Evolutionary conservation across 2,797 vertebrate species (phyloP).

Genomic region (Denticeps clupeoides): DNA sequence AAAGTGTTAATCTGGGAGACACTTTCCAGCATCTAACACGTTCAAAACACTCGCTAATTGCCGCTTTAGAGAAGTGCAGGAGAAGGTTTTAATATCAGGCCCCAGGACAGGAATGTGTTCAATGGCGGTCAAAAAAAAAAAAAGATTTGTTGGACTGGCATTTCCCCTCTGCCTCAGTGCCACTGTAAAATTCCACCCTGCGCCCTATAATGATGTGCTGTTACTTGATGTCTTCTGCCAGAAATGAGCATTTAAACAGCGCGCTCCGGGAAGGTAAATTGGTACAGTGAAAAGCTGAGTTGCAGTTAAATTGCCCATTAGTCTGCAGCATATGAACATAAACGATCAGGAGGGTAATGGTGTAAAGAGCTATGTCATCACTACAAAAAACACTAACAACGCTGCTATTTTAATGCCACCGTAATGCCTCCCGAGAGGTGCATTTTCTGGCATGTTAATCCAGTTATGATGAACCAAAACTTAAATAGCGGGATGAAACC

Average conservation of each 20-base stretch:
- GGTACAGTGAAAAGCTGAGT: slow-evolving; percentile 4
- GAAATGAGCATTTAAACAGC: slow-evolving; percentile 23
- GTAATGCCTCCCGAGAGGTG: slow-evolving; percentile 12
- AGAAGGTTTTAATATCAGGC: slow-evolving; percentile 32
- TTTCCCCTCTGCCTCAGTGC: slow-evolving; percentile 26
- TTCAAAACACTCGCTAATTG: slow-evolving; percentile 44
- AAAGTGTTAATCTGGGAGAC: slow-evolving; percentile 28
- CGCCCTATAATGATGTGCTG: slow-evolving; percentile 22
- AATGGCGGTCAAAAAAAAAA: slow-evolving; percentile 19
- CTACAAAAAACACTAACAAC: background rate
- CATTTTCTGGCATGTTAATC: slow-evolving; percentile 12
- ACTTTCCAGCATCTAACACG: slow-evolving; percentile 32
- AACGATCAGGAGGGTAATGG: slow-evolving; percentile 2
- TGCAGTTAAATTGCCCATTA: slow-evolving; percentile 15
- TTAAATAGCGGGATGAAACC: slow-evolving; percentile 25
- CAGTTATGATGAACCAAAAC: slow-evolving; percentile 18
- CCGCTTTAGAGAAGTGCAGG: slow-evolving; percentile 33
- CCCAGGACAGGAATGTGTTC: slow-evolving; percentile 34
- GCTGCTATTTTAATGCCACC: slow-evolving; percentile 4
- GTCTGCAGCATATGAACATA: slow-evolving; percentile 12
- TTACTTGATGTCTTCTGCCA: slow-evolving; percentile 19
- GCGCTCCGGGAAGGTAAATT: slow-evolving; percentile 19
- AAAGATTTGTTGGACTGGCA: slow-evolving; percentile 21
- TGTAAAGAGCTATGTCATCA: background rate
- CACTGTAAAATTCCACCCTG: slow-evolving; percentile 23